Percentiles rank a stretch among this genome's conserved stretches.
Conservation (phyloP, 2,113 vertebrate species). For the Cyprinus carpio region DNA sequence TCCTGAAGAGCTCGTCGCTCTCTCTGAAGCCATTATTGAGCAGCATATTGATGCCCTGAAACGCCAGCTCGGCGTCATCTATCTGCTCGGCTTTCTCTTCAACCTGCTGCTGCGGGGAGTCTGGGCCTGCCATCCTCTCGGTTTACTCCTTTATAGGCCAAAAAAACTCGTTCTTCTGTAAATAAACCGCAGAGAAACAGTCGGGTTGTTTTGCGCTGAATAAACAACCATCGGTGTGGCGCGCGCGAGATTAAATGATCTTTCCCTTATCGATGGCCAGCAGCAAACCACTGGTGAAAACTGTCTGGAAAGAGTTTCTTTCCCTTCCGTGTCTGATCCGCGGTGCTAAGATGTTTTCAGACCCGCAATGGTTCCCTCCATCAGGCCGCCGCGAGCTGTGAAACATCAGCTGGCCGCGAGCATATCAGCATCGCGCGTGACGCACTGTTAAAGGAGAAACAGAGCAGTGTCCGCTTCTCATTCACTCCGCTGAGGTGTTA, state of each 20-base stretch:
- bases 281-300: not conserved
- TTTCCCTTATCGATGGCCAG: not conserved
- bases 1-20: slow-evolving; percentile 95
- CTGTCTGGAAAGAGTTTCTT: slow-evolving; percentile 17
- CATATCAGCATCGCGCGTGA: slow-evolving; percentile 3
- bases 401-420: not conserved
- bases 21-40: slow-evolving; percentile 97
- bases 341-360: slow-evolving; percentile 12
- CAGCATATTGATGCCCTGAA: slow-evolving; percentile 96
- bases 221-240: not conserved
- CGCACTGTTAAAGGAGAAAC: slow-evolving; percentile 17
- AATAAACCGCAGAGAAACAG: not conserved
- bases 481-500: not conserved
- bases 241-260: not conserved
- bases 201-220: not conserved
- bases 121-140: slow-evolving; percentile 77
- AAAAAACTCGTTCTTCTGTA: not conserved
- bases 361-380: slow-evolving; percentile 14
- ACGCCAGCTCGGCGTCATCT: slow-evolving; percentile 92
- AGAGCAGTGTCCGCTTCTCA: not conserved
- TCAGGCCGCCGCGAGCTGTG: slow-evolving; percentile 1
- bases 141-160: not conserved
- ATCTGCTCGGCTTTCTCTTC: slow-evolving; percentile 76
- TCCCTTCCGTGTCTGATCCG: not conserved
- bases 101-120: slow-evolving; percentile 75